Base-by-base conservation (phyloP, 1,140 invertebrate species). In the Diorhabda carinulata region DNA sequence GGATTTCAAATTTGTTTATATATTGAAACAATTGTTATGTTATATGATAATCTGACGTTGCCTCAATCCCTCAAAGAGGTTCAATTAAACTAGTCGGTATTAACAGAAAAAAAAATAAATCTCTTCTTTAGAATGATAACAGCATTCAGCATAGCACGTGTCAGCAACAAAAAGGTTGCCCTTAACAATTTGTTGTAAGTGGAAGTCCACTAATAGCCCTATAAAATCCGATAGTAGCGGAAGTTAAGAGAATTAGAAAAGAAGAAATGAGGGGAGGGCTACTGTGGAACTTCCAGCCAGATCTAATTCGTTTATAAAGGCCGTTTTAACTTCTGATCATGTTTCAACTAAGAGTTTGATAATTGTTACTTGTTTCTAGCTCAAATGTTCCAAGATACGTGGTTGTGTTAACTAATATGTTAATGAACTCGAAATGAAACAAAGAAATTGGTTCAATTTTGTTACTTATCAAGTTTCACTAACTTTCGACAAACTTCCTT, bases 121-220 rank as follows among this genome's bases (percentile, higher is more conserved):
- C 58, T 60, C n/a, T 42, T 52, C n/a, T 8, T 52, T n/a, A 52
- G 47, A 52, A 52, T 52, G 8, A 25, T 6, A 10, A 7, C 3
- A 6, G 58, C 8, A 10, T 60, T 25, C 41, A 60, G 10, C 58
- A 25, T 3, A 60, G 58, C n/a, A 60, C 58, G 58, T 60, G 58
- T 52, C 47, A 52, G 58, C 58, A 60, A 60, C 25, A 42, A 60
- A 60, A 60, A 60, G 58, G 58, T 25, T 42, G 25, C 58, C 58
- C 58, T 60, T n/a, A 60, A 60, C 58, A 60, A 60, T 60, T 60
- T 60, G 58, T 60, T 60, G 58, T 42, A 60, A 60, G 58, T 60
- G 58, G 58, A 60, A 10, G 58, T 60, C 58, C 58, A 60, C 58
- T 60, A 60, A 60, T 60, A 60, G 58, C 5, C 41, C 58, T n/a